These are phyloP conservation scores for Selene dorsalis DNA, from an alignment of 2,797 vertebrate genomes.

Conservation along the genomic window DNA sequence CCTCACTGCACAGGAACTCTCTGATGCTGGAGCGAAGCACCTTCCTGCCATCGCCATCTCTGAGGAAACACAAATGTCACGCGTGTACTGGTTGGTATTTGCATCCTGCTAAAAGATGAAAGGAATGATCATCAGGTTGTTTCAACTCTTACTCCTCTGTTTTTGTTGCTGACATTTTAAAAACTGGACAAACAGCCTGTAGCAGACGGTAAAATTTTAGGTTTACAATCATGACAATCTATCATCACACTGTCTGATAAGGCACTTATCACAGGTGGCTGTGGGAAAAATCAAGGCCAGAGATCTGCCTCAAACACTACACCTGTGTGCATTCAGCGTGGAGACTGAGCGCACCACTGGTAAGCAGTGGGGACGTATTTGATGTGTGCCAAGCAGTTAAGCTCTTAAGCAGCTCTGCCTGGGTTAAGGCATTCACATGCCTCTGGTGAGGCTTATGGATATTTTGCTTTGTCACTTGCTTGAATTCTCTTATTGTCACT, in stretches of 20 bases:
- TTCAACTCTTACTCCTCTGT: too few relatives aligned
- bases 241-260: not conserved
- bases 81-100: not conserved
- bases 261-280: not conserved
- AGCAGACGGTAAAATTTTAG: not conserved
- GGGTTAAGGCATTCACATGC: slow-evolving; percentile 39
- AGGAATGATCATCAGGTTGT: too few relatives aligned
- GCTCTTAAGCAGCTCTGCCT: slow-evolving; percentile 62
- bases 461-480: slow-evolving; percentile 16
- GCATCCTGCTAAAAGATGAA: too few relatives aligned
- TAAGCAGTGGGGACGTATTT: not conserved
- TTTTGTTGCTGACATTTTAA: not conserved
- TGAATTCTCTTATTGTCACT: not conserved
- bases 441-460: slow-evolving; percentile 15
- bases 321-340: not conserved
- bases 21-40: slow-evolving; percentile 91
- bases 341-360: not conserved
- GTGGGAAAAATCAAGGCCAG: too few relatives aligned
- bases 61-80: slow-evolving; percentile 50
- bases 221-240: not conserved
- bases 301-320: too few relatives aligned
- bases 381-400: slow-evolving; percentile 56
- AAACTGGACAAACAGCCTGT: not conserved
- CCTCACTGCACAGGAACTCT: slow-evolving; percentile 93
- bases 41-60: slow-evolving; percentile 91